Base-by-base conservation (phyloP, 2,888 invertebrate genomes). In the Kuschelorhynchus macadamiae region DNA sequence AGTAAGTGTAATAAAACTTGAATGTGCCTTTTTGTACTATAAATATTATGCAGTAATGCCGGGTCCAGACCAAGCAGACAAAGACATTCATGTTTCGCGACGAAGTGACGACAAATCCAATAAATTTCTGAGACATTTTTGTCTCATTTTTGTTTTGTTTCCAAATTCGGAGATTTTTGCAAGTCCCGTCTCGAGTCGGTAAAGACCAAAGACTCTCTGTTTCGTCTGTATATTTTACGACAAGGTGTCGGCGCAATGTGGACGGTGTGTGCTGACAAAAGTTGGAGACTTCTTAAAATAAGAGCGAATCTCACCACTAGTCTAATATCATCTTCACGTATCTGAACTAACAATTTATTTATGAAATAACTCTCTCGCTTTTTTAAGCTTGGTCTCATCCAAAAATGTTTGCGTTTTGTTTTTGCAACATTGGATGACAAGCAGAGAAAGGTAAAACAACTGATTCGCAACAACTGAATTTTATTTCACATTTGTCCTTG, bases 91-190 rank as follows among this genome's bases (percentile, higher is more conserved):
- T 7, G 36, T 36, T 3, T 3, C 36, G 11, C 3, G 3, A 36
- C n/a, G n/a, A n/a, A n/a, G n/a, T n/a, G n/a, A n/a, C n/a, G 11
- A 46, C 11, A 17, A 16, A 46, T 46, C 46, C 46, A 18, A 46
- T 12, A 46, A 5, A 25, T 25, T 36, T 36, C 36, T 36, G 36
- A 3, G 11, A 36, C 17, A 46, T 46, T 46, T 46, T 20, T 46
- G 46, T 20, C 17, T 18, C 46, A 46, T 46, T 46, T 46, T 46
- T 46, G 3, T 46, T 46, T 12, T 46, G 46, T 46, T 46, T 46
- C 46, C 17, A 46, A 46, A 46, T 46, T 11, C 46, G 46, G 46
- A 46, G 14, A 18, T 16, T 20, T 46, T 46, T 46, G 46, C 46
- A 8, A 46, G 46, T 46, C 14, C 46, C 46, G 20, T 46, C 46